Evolutionary conservation across 2,888 invertebrate genomes (phyloP), one percentile per base, ranked within the genome.

Genomic region (Stenchaetothrips biformis): DNA sequence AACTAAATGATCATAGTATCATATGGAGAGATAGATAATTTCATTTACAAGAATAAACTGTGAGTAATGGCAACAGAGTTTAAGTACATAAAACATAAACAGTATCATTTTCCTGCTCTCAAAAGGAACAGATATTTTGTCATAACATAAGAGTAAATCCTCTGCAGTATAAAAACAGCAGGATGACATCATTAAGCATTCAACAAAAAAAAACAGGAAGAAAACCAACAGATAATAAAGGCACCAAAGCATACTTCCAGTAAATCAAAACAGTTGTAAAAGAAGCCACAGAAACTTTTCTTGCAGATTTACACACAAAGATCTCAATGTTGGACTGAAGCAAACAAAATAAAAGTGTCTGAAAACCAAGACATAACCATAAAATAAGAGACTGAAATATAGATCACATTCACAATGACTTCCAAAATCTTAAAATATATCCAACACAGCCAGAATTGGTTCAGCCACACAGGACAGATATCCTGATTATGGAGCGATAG

Each of bases 381-480:
- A 4, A 67, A 67, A 67, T 67, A 11, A 25, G 67, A 74, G 25
- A 25, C 21, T 25, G 21, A 25, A 74, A 74, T 25, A 25, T 25
- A 25, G 25, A 74, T 74, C 67, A 74, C 67, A 74, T 74, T 74
- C 67, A 11, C 21, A 74, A 11, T 7, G 25, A 25, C 67, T 13
- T 59, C 59, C 59, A 11, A 74, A 25, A 74, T 74, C 67, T 74
- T 74, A 74, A 9, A 21, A 74, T 74, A 74, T 25, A 25, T 74
- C 67, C 67, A 74, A 74, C 67, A 74, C 67, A 74, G 67, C 67
- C 67, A 74, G 67, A 74, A 74, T 74, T 74, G 67, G 67, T 74
- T 74, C 67, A 74, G 11, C 25, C 67, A 74, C 25, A 74, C 67
- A 74, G 67, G 67, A 74, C 37, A 74, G 21, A 74, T 2, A 74